Evolutionary conservation across 2,797 vertebrate species (phyloP).

Genomic region (Spatula clypeata): DNA sequence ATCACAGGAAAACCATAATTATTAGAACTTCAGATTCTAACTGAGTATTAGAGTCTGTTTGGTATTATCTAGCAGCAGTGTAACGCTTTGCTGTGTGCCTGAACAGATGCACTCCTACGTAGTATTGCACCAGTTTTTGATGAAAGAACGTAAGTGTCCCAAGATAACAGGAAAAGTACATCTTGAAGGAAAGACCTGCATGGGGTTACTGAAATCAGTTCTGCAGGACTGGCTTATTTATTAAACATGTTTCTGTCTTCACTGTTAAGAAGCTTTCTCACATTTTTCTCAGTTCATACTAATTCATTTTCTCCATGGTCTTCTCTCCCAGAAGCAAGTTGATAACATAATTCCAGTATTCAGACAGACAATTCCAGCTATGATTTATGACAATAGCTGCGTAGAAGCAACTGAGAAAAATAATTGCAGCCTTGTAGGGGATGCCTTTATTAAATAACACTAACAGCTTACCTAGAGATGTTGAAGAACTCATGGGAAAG

Average conservation of each 20-base stretch:
- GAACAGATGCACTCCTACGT: neutral
- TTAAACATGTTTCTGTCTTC: neutral
- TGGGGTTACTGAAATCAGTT: neutral
- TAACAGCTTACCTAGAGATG: neutral
- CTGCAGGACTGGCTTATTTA: neutral
- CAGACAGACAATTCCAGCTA: neutral
- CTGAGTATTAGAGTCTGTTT: neutral
- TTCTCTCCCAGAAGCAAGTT: neutral
- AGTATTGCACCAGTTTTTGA: neutral
- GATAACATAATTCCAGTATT: neutral
- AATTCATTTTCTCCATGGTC: neutral
- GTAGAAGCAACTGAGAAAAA: neutral
- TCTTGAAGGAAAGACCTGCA: neutral
- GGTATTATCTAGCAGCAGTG: neutral
- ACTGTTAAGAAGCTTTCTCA: neutral
- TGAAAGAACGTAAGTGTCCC: neutral
- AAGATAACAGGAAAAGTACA: neutral
- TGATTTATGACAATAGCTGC: neutral
- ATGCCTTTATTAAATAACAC: neutral
- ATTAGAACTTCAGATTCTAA: neutral
- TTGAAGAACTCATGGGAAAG: neutral
- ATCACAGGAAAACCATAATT: neutral
- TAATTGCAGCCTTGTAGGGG: rapidly evolving
- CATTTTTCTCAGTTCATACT: neutral
- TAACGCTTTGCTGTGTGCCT: neutral